These are phyloP conservation scores for Larimichthys crocea DNA, from an alignment of 2,113 vertebrate species.

Conservation along the genomic window DNA sequence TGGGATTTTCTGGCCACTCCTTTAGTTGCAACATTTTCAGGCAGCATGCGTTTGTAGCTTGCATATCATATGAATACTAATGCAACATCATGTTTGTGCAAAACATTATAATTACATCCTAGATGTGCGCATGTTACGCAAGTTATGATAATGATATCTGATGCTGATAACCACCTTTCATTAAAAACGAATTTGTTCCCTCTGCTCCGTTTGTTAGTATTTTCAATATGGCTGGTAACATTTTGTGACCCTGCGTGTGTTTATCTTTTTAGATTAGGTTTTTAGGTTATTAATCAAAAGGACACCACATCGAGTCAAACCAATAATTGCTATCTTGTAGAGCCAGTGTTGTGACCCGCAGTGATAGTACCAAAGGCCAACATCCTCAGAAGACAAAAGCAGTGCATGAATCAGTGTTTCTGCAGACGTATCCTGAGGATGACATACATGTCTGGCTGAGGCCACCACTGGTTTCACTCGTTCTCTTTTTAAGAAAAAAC, in stretches of 20 bases:
- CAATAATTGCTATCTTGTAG: conserved; percentile 22
- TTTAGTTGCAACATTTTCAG: background rate
- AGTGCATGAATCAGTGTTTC: conserved; percentile 19
- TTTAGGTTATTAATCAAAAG: conserved; percentile 27
- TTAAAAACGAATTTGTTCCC: conserved; percentile 3
- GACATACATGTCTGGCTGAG: conserved; percentile 29
- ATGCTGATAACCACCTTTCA: background rate
- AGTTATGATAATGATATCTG: background rate
- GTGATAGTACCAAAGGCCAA: conserved; percentile 18
- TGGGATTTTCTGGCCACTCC: background rate
- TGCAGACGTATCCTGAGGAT: conserved; percentile 26
- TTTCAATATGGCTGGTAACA: conserved; percentile 29
- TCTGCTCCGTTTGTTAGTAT: conserved; percentile 16
- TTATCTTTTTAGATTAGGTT: conserved; percentile 20
- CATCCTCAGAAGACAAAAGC: conserved; percentile 2
- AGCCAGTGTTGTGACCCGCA: background rate
- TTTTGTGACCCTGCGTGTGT: background rate
- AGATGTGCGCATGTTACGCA: background rate
- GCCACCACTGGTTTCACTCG: conserved; percentile 15
- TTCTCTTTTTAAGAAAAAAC: conserved; percentile 26
- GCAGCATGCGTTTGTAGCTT: background rate
- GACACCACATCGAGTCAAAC: conserved; percentile 16
- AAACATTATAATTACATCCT: background rate
- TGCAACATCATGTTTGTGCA: background rate
- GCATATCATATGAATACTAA: background rate